Conservation (phyloP, 1,140 invertebrate species). For the Drosophila ficusphila region DNA sequence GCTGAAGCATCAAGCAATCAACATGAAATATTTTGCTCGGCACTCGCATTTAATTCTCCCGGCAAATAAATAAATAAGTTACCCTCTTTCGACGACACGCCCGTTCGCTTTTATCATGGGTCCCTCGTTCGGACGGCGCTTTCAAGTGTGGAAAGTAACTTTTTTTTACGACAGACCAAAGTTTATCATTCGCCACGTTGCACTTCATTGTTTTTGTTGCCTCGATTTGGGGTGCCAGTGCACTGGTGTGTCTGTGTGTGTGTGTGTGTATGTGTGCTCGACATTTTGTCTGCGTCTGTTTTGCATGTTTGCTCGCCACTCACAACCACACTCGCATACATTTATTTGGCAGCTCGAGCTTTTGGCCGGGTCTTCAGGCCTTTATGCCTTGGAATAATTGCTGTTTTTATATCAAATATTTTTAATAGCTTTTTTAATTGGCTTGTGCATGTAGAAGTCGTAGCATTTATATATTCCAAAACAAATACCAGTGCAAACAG, state of each 20-base stretch:
- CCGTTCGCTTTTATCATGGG: constrained; percentile 43
- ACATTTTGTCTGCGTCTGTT: constrained; percentile 50
- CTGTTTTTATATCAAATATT: constrained; percentile 68
- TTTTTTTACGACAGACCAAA: constrained; percentile 73
- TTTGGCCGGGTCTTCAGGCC: constrained; percentile 13
- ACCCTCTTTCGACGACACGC: constrained; percentile 32
- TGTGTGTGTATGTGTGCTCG: constrained; percentile 43
- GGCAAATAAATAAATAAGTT: constrained; percentile 37
- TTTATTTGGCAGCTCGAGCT: constrained; percentile 24
- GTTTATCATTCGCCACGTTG: constrained; percentile 77
- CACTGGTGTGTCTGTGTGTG: constrained; percentile 8
- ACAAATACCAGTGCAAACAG: constrained; percentile 18
- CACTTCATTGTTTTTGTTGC: constrained; percentile 71
- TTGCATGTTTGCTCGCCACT: constrained; percentile 57
- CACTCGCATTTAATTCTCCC: constrained; percentile 23
- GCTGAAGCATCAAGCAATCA: constrained; percentile 4
- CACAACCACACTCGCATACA: constrained; percentile 3
- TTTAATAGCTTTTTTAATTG: constrained; percentile 73
- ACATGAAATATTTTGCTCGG: constrained; percentile 12
- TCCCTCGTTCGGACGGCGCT: constrained; percentile 31
- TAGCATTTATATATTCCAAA: constrained; percentile 44
- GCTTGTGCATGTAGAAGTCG: constrained; percentile 45
- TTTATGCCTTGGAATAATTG: constrained; percentile 69
- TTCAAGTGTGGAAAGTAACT: constrained; percentile 61
- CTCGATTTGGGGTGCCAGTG: constrained; percentile 12